Conservation (phyloP, 2,888 invertebrate genomes). For the Yponomeuta cagnagella region DNA sequence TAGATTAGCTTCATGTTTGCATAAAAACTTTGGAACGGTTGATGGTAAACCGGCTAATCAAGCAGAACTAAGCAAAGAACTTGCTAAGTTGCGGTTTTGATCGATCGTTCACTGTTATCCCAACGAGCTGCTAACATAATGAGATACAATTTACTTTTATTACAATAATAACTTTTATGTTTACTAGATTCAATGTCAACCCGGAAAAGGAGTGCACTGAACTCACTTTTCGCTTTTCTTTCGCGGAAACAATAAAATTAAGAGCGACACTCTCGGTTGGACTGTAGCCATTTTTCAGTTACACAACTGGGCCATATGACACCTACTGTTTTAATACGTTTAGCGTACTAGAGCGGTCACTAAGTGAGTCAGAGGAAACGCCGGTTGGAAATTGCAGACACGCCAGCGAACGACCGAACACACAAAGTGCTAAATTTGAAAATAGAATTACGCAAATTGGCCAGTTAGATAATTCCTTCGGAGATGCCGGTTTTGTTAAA, state of each 20-base stretch:
- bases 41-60: background rate
- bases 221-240: slow-evolving; percentile 43
- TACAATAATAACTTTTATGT: slow-evolving; percentile 10
- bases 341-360: slow-evolving; percentile 26
- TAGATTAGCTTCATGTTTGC: too few species aligned
- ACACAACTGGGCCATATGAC: slow-evolving; percentile 36
- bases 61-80: slow-evolving; percentile 3
- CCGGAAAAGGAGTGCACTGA: slow-evolving; percentile 31
- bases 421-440: slow-evolving; percentile 39
- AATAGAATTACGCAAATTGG: slow-evolving; percentile 55
- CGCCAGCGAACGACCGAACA: slow-evolving; percentile 18
- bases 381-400: slow-evolving; percentile 30
- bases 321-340: slow-evolving; percentile 24
- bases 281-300: slow-evolving; percentile 48
- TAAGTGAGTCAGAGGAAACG: slow-evolving; percentile 42
- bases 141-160: background rate
- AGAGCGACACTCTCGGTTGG: slow-evolving; percentile 39
- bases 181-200: slow-evolving; percentile 14
- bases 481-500: slow-evolving; percentile 18
- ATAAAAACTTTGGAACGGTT: background rate
- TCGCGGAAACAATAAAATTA: slow-evolving; percentile 45
- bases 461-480: slow-evolving; percentile 46
- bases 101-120: slow-evolving; percentile 11
- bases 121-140: background rate
- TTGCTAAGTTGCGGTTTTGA: slow-evolving; percentile 11